Evolutionary conservation across 35 echinoderm and acorn worm species (phyloP).

Genomic region (Eucidaris tribuloides): DNA sequence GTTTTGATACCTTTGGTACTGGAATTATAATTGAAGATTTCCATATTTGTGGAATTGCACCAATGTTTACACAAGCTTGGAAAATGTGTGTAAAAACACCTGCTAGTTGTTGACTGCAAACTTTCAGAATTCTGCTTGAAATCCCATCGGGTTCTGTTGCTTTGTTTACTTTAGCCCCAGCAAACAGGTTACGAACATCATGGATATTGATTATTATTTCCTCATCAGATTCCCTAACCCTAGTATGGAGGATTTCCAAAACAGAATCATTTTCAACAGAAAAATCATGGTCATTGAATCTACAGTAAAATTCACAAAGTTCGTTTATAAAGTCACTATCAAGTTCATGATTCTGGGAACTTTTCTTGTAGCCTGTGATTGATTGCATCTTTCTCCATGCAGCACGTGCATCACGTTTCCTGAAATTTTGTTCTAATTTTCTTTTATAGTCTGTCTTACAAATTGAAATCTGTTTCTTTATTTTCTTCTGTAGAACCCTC

Average conservation of each 20-base stretch:
- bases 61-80: conserved; percentile 6
- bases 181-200: neutral
- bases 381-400: neutral
- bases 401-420: too few species aligned
- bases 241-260: neutral
- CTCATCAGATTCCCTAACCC: neutral
- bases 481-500: neutral
- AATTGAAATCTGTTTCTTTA: neutral
- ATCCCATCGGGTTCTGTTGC: neutral
- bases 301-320: neutral
- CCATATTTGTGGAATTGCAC: conserved; percentile 18
- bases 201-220: neutral
- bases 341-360: neutral
- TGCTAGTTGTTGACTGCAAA: neutral
- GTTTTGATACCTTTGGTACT: neutral
- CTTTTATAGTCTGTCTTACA: neutral
- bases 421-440: conserved; percentile 8
- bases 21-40: conserved; percentile 28
- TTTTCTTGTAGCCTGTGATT: neutral
- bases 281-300: neutral
- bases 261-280: neutral
- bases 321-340: neutral
- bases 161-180: neutral
- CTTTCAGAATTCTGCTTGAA: neutral
- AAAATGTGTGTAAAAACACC: too few species aligned